Percentiles rank a stretch among this genome's conserved stretches.
Conservation (phyloP, 2,888 invertebrate species). For the Beris chalybata region DNA sequence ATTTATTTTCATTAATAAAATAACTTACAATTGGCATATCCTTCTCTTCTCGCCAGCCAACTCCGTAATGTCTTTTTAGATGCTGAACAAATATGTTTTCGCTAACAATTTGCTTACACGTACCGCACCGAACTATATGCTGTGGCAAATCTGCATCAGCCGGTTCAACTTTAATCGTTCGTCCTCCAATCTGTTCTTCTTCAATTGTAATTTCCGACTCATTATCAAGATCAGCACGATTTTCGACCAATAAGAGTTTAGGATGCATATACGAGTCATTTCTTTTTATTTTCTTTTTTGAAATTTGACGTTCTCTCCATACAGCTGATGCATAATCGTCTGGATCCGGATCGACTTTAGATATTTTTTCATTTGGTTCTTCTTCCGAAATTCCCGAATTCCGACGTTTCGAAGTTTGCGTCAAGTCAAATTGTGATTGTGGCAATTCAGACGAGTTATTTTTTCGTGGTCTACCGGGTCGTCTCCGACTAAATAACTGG, state of each 20-base stretch:
- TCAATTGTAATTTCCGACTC: neutral
- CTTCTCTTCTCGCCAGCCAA: slow-evolving; percentile 49
- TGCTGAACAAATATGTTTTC: slow-evolving; percentile 46
- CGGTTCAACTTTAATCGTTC: neutral
- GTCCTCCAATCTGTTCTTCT: neutral
- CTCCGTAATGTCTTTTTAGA: slow-evolving; percentile 49
- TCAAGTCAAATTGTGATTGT: too few relatives aligned
- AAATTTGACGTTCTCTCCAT: neutral
- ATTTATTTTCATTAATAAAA: neutral
- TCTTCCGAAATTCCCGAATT: neutral
- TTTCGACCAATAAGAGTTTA: slow-evolving; percentile 47
- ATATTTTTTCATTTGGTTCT: neutral
- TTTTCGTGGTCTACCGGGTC: too few relatives aligned
- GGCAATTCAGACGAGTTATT: too few relatives aligned
- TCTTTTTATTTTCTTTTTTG: neutral
- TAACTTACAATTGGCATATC: slow-evolving; percentile 44
- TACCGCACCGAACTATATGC: slow-evolving; percentile 47
- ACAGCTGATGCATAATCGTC: neutral
- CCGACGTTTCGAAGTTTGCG: too few relatives aligned
- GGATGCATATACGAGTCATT: slow-evolving; percentile 43
- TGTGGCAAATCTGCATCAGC: neutral
- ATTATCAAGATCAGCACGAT: slow-evolving; percentile 47
- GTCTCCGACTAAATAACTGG: too few relatives aligned
- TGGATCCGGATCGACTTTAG: neutral
- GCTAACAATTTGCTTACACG: slow-evolving; percentile 46